phyloP scores from a whole-genome alignment of 2,797 vertebrate genomes.

The Orestias chungarensis region DNA sequence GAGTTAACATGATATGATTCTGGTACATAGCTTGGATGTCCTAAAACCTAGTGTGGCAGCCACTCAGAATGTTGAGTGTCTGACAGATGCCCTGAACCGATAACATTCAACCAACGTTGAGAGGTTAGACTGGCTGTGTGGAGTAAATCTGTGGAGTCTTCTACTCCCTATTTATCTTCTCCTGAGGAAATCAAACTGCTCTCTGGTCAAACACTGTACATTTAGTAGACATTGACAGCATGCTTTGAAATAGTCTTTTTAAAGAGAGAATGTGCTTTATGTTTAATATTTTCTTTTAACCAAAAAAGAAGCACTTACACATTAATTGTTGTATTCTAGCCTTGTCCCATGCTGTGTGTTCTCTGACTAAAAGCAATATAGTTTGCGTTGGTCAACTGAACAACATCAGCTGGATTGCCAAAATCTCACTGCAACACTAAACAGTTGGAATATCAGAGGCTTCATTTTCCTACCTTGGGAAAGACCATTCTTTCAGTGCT shows the following conservation, averaged over 20 bases:
- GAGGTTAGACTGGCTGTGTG: slow-evolving; percentile 58
- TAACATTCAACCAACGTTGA: slow-evolving; percentile 69
- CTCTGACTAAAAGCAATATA: slow-evolving; percentile 14
- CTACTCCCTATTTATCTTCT: slow-evolving; percentile 47
- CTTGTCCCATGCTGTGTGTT: slow-evolving; percentile 23
- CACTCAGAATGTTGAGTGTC: slow-evolving; percentile 64
- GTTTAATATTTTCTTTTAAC: slow-evolving; percentile 58
- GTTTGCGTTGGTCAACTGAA: slow-evolving; percentile 19
- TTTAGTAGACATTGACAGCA: slow-evolving; percentile 14
- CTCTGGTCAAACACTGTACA: slow-evolving; percentile 33
- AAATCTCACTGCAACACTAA: slow-evolving; percentile 40
- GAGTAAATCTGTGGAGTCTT: slow-evolving; percentile 69
- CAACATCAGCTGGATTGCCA: slow-evolving; percentile 31
- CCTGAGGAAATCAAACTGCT: slow-evolving; percentile 52
- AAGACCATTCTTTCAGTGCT: slow-evolving; percentile 57
- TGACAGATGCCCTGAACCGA: slow-evolving; percentile 72
- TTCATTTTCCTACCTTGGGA: slow-evolving; percentile 71
- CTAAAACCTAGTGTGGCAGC: slow-evolving; percentile 39
- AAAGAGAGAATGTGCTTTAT: slow-evolving; percentile 33
- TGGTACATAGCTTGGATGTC: slow-evolving; percentile 23
- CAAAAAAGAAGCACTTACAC: slow-evolving; percentile 20
- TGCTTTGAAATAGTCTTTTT: slow-evolving; percentile 23
- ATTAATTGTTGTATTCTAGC: slow-evolving; percentile 33
- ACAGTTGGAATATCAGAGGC: slow-evolving; percentile 67
- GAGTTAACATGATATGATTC: slow-evolving; percentile 41